Percentiles rank a stretch among this genome's conserved stretches.
Evolutionary conservation across 2,888 invertebrate species (phyloP).

Genomic region (Apoda limacodes): DNA sequence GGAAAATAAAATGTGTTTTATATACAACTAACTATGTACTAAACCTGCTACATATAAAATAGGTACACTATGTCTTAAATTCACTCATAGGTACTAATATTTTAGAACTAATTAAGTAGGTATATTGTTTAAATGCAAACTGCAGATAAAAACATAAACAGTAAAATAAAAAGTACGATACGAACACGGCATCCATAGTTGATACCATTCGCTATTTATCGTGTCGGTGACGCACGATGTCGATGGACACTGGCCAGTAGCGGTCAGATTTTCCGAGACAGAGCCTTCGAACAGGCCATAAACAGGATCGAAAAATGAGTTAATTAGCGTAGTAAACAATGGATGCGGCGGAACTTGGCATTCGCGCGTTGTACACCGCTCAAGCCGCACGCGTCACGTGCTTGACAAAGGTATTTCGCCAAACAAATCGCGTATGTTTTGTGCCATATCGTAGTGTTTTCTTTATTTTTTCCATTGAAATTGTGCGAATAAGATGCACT

Average conservation of each 20-base stretch:
- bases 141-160: no score
- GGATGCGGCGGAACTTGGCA: conserved; percentile 42
- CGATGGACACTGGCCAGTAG: conserved; percentile 33
- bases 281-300: conserved; percentile 48
- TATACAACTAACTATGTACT: no score
- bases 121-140: no score
- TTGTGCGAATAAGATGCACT: conserved; percentile 38
- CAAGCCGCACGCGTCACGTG: conserved; percentile 44
- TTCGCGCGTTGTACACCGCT: conserved; percentile 57
- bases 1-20: no score
- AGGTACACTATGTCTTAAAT: no score
- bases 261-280: conserved; percentile 51
- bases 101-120: no score
- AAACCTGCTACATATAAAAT: no score
- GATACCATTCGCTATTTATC: no score
- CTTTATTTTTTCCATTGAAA: conserved; percentile 18
- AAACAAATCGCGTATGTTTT: conserved; percentile 33
- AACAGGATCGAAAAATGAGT: conserved; percentile 58
- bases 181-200: no score
- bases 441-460: conserved; percentile 46
- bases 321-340: conserved; percentile 64
- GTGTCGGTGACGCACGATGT: no score
- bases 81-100: no score
- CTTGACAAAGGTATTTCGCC: conserved; percentile 35
- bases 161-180: no score